Percentiles rank a stretch among this genome's conserved stretches.
Conservation (phyloP, 1,140 invertebrate genomes). For the Maniola jurtina region DNA sequence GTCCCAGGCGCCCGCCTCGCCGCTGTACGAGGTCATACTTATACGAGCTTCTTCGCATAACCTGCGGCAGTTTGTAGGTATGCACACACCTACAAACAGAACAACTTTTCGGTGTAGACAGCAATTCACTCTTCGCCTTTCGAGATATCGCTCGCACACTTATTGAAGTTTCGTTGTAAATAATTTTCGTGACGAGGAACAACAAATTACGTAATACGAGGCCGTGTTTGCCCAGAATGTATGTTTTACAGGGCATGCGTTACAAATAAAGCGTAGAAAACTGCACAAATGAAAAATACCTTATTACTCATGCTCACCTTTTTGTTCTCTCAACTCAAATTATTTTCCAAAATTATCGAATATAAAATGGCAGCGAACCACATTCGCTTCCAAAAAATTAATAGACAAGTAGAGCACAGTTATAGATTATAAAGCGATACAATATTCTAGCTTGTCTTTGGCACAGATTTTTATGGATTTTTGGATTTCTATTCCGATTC, state of each 20-base stretch:
- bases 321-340: conserved; percentile 40
- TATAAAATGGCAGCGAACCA: conserved; percentile 74
- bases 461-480: too few species aligned
- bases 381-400: conserved; percentile 53
- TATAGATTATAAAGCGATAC: too few species aligned
- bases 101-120: conserved; percentile 79
- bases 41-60: conserved; percentile 71
- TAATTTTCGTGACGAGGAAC: conserved; percentile 61
- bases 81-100: conserved; percentile 80
- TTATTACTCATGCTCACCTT: conserved; percentile 65
- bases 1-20: conserved; percentile 68
- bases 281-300: conserved; percentile 46
- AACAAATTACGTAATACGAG: conserved; percentile 76
- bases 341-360: conserved; percentile 49
- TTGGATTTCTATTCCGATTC: too few species aligned
- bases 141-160: conserved; percentile 51
- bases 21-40: conserved; percentile 75
- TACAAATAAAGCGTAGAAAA: conserved; percentile 43
- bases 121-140: conserved; percentile 64
- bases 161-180: conserved; percentile 59
- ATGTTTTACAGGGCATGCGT: conserved; percentile 50
- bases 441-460: too few species aligned
- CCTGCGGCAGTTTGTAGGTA: conserved; percentile 79
- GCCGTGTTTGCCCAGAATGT: conserved; percentile 41
- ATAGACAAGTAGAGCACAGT: conserved; percentile 40